Evolutionary conservation across 2,888 invertebrate species (phyloP).

Genomic region (Penaeus monodon): DNA sequence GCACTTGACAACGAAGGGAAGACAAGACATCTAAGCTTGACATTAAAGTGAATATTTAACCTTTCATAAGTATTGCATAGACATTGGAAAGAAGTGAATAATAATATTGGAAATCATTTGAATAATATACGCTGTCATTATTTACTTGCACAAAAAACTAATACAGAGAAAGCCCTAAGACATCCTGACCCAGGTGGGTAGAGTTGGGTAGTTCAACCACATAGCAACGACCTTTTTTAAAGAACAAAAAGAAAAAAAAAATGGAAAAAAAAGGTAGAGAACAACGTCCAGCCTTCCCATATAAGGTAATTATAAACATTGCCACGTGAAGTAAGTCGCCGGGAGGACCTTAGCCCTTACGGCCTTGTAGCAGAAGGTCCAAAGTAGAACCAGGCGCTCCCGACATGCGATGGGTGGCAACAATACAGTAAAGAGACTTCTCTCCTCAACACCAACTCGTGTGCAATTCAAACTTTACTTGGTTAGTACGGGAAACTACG

Average conservation of each 20-base stretch:
- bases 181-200: conserved; percentile 37
- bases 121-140: conserved; percentile 41
- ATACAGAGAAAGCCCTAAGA: conserved; percentile 57
- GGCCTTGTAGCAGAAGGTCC: conserved; percentile 37
- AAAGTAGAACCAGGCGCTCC: conserved; percentile 17
- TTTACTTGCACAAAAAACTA: conserved; percentile 56
- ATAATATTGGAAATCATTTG: conserved; percentile 44
- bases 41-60: conserved; percentile 58
- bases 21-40: conserved; percentile 60
- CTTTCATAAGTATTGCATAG: conserved; percentile 53
- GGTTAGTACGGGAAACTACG: conserved; percentile 53
- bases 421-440: conserved; percentile 24
- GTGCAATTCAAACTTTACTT: conserved; percentile 64
- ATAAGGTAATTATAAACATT: conserved; percentile 15
- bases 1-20: conserved; percentile 62
- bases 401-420: conserved; percentile 14
- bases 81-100: conserved; percentile 61
- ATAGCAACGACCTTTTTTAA: conserved; percentile 24
- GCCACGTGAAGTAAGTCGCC: conserved; percentile 22
- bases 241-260: conserved; percentile 19
- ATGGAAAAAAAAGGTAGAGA: conserved; percentile 6
- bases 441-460: conserved; percentile 41
- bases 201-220: conserved; percentile 1
- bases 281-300: conserved; percentile 46
- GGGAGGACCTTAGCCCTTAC: conserved; percentile 37